phyloP scores from a whole-genome alignment of 2,888 invertebrate genomes.

The Zygaena filipendulae region DNA sequence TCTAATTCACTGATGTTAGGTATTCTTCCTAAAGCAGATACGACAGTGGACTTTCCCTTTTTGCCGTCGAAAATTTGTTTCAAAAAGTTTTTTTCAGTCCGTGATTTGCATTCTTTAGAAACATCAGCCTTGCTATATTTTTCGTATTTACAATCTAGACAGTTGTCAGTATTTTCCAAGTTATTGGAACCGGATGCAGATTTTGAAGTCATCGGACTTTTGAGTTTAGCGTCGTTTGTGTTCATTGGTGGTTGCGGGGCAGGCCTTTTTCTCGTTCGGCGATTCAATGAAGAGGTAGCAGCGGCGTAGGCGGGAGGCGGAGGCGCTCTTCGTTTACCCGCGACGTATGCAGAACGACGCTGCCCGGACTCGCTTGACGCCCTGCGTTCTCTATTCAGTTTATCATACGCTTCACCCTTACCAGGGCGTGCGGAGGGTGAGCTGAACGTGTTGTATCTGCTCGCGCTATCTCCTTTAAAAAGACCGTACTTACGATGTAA shows the following conservation, averaged over 20 bases:
- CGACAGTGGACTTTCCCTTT: slow-evolving; percentile 43
- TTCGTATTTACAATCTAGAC: slow-evolving; percentile 28
- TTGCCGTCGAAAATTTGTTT: slow-evolving; percentile 59
- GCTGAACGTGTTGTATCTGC: slow-evolving; percentile 48
- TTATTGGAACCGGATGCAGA: too few relatives aligned
- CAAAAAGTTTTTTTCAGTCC: slow-evolving; percentile 64
- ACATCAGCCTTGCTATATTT: slow-evolving; percentile 30
- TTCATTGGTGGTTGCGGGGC: slow-evolving; percentile 64
- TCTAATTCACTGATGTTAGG: slow-evolving; percentile 85
- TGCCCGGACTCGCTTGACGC: slow-evolving; percentile 73
- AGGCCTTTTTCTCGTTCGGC: slow-evolving; percentile 48
- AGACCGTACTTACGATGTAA: slow-evolving; percentile 74
- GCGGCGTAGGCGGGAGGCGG: slow-evolving; percentile 67
- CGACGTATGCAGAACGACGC: slow-evolving; percentile 74
- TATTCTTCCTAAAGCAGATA: slow-evolving; percentile 58
- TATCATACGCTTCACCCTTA: slow-evolving; percentile 18
- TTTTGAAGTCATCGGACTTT: too few relatives aligned
- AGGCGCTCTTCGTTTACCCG: slow-evolving; percentile 80
- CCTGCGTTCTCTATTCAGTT: slow-evolving; percentile 51
- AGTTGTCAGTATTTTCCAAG: slow-evolving; percentile 15
- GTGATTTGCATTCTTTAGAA: slow-evolving; percentile 34
- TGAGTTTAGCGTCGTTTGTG: slow-evolving; percentile 20
- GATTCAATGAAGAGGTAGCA: slow-evolving; percentile 41
- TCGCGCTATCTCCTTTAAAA: slow-evolving; percentile 29
- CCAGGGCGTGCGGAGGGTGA: slow-evolving; percentile 31